These are phyloP conservation scores for Cheumatopsyche charites DNA, from an alignment of 1,140 invertebrate genomes.

Conservation along the genomic window DNA sequence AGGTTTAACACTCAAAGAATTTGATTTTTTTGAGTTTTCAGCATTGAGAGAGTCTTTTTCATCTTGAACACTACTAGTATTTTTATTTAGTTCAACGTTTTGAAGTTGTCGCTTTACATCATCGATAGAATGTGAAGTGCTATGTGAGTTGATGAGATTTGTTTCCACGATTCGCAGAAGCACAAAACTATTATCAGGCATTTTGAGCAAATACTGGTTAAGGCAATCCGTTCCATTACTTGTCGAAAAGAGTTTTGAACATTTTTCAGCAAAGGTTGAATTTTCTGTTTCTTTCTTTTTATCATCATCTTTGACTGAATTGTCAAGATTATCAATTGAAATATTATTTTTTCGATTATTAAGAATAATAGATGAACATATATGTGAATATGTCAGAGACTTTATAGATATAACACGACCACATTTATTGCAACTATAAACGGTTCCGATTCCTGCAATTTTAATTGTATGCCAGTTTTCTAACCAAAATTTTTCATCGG, in stretches of 20 bases:
- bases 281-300: too few species aligned
- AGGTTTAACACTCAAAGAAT: neutral
- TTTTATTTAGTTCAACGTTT: too few species aligned
- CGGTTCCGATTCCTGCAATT: neutral
- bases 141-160: neutral
- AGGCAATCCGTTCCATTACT: too few species aligned
- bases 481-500: neutral
- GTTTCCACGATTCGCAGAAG: neutral
- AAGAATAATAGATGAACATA: too few species aligned
- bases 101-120: too few species aligned
- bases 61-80: neutral
- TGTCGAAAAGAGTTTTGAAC: too few species aligned
- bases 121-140: too few species aligned
- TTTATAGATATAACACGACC: neutral
- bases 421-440: neutral
- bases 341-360: too few species aligned
- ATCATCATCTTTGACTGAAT: too few species aligned
- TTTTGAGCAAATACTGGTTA: constrained; percentile 3
- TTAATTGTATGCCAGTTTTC: neutral
- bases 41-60: neutral
- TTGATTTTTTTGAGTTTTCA: too few species aligned
- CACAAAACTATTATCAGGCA: neutral
- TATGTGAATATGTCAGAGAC: neutral
- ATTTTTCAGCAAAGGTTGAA: too few species aligned
- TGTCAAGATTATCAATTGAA: too few species aligned